phyloP scores from a whole-genome alignment of 2,113 vertebrate genomes.

The Scalopus aquaticus region DNA sequence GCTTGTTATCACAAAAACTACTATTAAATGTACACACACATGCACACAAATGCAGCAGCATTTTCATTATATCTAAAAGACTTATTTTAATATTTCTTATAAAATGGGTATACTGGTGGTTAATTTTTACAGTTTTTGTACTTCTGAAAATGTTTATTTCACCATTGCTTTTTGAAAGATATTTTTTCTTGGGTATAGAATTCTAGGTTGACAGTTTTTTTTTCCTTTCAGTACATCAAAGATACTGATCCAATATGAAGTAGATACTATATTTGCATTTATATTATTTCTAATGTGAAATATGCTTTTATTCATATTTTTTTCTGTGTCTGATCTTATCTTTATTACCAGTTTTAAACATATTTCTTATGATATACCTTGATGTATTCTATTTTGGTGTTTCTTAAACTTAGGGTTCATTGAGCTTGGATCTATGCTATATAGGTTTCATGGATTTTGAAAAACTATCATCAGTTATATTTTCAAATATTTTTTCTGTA shows the following conservation, averaged over 20 bases:
- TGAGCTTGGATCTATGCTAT: background rate
- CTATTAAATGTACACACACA: background rate
- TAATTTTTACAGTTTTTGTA: background rate
- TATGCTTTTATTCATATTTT: background rate
- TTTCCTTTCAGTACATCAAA: background rate
- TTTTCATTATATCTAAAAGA: background rate
- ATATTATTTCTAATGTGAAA: background rate
- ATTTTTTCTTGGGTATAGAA: conserved; percentile 41
- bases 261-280: background rate
- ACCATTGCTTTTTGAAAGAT: background rate
- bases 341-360: background rate
- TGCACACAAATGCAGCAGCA: background rate
- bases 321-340: background rate
- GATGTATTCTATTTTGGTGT: background rate
- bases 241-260: background rate
- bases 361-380: background rate
- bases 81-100: conserved; percentile 17
- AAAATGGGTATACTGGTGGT: background rate
- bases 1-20: background rate
- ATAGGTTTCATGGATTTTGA: background rate
- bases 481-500: background rate
- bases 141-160: conserved; percentile 20
- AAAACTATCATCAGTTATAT: background rate
- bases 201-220: background rate
- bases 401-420: background rate